These are phyloP conservation scores for Argopecten irradians DNA, from an alignment of 1,140 invertebrate species.

Conservation along the genomic window DNA sequence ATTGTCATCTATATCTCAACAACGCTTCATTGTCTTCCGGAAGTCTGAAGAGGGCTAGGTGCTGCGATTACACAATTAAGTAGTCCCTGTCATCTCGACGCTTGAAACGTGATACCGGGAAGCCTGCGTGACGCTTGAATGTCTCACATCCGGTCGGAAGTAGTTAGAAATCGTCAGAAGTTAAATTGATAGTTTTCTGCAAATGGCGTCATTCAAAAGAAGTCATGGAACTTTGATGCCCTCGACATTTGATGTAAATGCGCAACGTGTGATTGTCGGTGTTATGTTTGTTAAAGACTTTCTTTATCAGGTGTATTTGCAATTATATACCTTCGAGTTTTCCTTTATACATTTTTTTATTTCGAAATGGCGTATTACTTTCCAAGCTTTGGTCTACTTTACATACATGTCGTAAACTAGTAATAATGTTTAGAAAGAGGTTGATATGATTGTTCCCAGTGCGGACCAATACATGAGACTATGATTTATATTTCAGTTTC, in stretches of 20 bases:
- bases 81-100: constrained; percentile 14
- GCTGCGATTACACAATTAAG: constrained; percentile 16
- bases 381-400: too few species aligned
- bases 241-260: background rate
- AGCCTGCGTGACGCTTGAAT: constrained; percentile 5
- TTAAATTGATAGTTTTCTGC: background rate
- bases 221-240: background rate
- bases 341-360: too few species aligned
- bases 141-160: constrained; percentile 12
- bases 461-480: too few species aligned
- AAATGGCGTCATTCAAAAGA: background rate
- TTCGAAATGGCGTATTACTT: too few species aligned
- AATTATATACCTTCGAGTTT: too few species aligned
- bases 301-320: too few species aligned
- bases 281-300: too few species aligned
- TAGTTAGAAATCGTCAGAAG: background rate
- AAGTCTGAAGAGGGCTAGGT: constrained; percentile 20
- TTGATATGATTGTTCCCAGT: too few species aligned
- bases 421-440: too few species aligned
- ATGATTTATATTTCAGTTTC: too few species aligned
- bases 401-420: too few species aligned
- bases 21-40: constrained; percentile 14
- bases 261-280: too few species aligned
- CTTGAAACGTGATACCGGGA: background rate
- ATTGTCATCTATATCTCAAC: constrained; percentile 22